phyloP scores from a whole-genome alignment of 2,113 vertebrate genomes.

The Chaenogobius annularis region DNA sequence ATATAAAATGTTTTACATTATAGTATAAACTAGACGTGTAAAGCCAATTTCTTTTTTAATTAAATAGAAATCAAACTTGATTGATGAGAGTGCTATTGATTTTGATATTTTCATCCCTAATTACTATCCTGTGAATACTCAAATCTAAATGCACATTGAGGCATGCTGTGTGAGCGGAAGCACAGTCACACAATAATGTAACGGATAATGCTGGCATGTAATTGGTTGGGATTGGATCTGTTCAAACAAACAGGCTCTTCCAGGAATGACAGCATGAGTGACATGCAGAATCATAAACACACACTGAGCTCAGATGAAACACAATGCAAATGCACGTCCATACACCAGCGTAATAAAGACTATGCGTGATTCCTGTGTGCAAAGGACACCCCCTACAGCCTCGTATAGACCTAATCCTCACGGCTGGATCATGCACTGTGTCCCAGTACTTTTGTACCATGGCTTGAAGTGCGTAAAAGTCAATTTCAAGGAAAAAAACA shows the following conservation, averaged over 20 bases:
- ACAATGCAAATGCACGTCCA: conserved; percentile 34
- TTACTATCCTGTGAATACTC: not conserved
- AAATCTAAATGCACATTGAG: not conserved
- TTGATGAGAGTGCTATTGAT: too few species aligned
- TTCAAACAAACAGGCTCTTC: conserved; percentile 55
- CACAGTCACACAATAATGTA: not conserved
- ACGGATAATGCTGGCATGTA: conserved; percentile 12
- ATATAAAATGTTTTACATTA: too few species aligned
- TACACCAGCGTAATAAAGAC: not conserved
- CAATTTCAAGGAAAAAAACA: not conserved
- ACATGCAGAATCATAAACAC: conserved; percentile 29
- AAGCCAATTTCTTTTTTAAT: too few species aligned
- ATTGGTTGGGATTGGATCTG: conserved; percentile 8
- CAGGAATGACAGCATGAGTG: conserved; percentile 45
- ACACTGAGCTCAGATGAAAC: conserved; percentile 14
- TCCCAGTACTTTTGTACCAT: not conserved
- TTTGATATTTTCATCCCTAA: too few species aligned
- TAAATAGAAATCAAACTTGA: too few species aligned
- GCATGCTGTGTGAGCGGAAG: not conserved
- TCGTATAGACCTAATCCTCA: not conserved
- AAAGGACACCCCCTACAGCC: not conserved
- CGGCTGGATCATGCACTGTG: not conserved
- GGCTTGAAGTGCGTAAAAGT: not conserved
- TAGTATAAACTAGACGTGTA: too few species aligned
- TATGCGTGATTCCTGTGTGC: not conserved